phyloP scores from a whole-genome alignment of 2,113 vertebrate genomes.

The Cyanistes caeruleus region DNA sequence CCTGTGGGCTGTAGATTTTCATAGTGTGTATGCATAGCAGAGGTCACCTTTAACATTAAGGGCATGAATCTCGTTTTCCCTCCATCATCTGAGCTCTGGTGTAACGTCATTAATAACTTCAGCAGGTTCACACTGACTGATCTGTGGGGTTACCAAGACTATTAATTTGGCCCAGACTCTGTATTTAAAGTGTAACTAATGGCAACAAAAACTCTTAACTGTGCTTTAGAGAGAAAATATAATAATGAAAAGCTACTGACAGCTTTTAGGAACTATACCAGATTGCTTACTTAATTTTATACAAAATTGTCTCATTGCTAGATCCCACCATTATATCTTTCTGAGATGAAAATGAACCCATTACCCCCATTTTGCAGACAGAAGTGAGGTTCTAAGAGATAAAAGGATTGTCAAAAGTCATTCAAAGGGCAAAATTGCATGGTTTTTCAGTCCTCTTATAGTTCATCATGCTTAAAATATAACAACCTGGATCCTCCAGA shows the following conservation, averaged over 20 bases:
- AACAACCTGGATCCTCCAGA: not conserved
- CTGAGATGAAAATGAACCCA: not conserved
- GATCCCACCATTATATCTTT: not conserved
- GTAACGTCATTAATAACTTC: conserved; percentile 18
- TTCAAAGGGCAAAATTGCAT: not conserved
- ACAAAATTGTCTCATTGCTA: not conserved
- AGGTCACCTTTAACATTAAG: conserved; percentile 57
- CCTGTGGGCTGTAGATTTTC: conserved; percentile 38
- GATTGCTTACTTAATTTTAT: not conserved
- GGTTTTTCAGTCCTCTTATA: not conserved
- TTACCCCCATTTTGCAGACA: not conserved
- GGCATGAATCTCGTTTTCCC: conserved; percentile 5
- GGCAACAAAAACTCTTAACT: conserved; percentile 30
- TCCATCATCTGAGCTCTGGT: conserved; percentile 21
- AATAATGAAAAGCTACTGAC: conserved; percentile 8
- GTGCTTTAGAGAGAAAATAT: conserved; percentile 29
- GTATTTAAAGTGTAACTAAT: conserved; percentile 58
- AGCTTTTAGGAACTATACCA: not conserved
- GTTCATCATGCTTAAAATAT: not conserved
- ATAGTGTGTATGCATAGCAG: not conserved
- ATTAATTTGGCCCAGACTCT: conserved; percentile 15
- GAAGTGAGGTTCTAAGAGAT: not conserved
- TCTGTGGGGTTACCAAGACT: conserved; percentile 18
- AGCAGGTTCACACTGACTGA: conserved; percentile 16
- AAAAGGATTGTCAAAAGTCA: not conserved